Conservation (phyloP, 2,888 invertebrate species). For the Autographa pulchrina region DNA sequence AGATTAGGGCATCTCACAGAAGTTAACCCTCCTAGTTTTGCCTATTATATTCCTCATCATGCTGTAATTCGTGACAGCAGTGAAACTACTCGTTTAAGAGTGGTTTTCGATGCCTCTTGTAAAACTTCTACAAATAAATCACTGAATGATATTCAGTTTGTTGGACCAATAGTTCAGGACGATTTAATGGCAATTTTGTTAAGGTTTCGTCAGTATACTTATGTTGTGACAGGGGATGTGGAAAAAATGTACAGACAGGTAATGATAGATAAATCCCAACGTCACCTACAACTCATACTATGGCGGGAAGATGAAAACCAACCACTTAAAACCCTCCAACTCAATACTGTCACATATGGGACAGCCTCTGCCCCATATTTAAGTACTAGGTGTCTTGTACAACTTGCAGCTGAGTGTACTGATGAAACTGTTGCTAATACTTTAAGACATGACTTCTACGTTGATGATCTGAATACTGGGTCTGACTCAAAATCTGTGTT, state of each 20-base stretch:
- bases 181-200: slow-evolving; percentile 16
- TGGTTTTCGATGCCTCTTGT: slow-evolving; percentile 1
- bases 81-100: not conserved
- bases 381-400: too few relatives aligned
- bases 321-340: too few relatives aligned
- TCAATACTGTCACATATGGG: too few relatives aligned
- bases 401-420: too few relatives aligned
- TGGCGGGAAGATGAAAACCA: too few relatives aligned
- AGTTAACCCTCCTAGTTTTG: not conserved
- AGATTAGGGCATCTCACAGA: slow-evolving; percentile 6
- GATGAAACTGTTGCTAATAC: too few relatives aligned
- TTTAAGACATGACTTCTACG: slow-evolving; percentile 13
- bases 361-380: too few relatives aligned
- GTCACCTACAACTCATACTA: too few relatives aligned
- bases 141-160: slow-evolving; percentile 10
- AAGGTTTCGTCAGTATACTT: slow-evolving; percentile 13
- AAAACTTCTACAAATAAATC: slow-evolving; percentile 10
- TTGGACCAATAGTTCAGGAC: slow-evolving; percentile 14
- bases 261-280: too few relatives aligned
- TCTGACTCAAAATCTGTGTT: slow-evolving; percentile 7
- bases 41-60: not conserved
- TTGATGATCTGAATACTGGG: slow-evolving; percentile 13
- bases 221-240: too few relatives aligned
- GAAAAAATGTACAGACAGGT: too few relatives aligned
- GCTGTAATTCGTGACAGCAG: not conserved